A percentile compares a stretch with the other conserved stretches of the same genome.
phyloP scores from a whole-genome alignment of 2,888 invertebrate species.

The Drosophila peninsularis region DNA sequence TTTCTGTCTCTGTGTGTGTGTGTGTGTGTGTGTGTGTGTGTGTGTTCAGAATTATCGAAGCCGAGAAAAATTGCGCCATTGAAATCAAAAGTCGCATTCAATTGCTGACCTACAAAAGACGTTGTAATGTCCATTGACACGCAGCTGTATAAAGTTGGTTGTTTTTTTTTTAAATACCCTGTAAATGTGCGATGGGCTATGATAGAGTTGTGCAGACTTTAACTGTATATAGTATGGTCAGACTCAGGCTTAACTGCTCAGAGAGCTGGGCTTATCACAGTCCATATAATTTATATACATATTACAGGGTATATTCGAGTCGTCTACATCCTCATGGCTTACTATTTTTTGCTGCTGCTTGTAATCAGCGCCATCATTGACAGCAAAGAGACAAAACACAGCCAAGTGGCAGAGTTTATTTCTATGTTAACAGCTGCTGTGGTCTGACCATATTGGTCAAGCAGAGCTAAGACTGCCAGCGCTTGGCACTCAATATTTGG shows the following conservation, averaged over 20 bases:
- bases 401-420: slow-evolving; percentile 1
- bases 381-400: slow-evolving; percentile 31
- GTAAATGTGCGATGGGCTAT: not conserved
- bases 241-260: no score
- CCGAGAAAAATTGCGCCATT: slow-evolving; percentile 46
- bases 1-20: not conserved
- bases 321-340: not conserved
- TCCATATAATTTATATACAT: no score
- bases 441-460: slow-evolving; percentile 56
- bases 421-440: slow-evolving; percentile 11
- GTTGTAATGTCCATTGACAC: slow-evolving; percentile 24
- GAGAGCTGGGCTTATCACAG: no score
- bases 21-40: not conserved
- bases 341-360: slow-evolving; percentile 7
- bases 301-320: slow-evolving; percentile 21
- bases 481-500: slow-evolving; percentile 28
- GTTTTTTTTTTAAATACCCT: slow-evolving; percentile 31
- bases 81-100: slow-evolving; percentile 55
- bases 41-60: slow-evolving; percentile 15
- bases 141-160: slow-evolving; percentile 16
- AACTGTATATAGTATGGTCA: not conserved
- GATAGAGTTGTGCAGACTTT: not conserved
- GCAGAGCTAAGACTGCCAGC: slow-evolving; percentile 33
- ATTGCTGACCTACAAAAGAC: slow-evolving; percentile 59
- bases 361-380: slow-evolving; percentile 38